Evolutionary conservation across 2,797 vertebrate genomes (phyloP), one percentile per base, ranked within the genome.

Genomic region (Emydoidea blandingii): DNA sequence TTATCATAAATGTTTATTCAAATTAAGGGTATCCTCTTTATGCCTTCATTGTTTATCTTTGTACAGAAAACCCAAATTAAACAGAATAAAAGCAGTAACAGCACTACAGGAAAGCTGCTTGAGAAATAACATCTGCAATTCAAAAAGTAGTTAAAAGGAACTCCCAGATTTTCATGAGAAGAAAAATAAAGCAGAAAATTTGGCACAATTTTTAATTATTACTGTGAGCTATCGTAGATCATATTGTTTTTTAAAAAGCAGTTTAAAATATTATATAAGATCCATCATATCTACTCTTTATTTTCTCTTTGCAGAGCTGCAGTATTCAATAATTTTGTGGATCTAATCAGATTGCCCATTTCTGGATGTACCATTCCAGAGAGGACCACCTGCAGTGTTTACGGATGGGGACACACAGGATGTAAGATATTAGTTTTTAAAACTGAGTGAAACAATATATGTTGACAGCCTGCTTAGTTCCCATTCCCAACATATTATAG

Each of bases 341-440:
- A 98, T 95, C 98, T 98, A 49, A 99, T 99, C 89, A 99, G 99
- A 95, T 97, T 99, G 90, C 99, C 99, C 21, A 98, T 99, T 97
- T 99, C 99, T 87, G 99, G 99, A 65, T 99, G 99, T 96, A 98
- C 98, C 87, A 99, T 99, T 98, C 99, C 98, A 95, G 99, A 99
- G 93, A 99, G 98, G 96, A 99, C 98, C 52, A 98, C 98, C 44
- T 99, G 99, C 98, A 99, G 99, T 98, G 99, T 99, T 97, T 99
- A 99, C 86, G 99, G 99, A 98, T 99, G 99, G 99, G 99, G 99
- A 91, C 99, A 99, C 91, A 99, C 99, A 95, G 99, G 99, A 99
- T 99, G 99, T 99, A 99, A 97, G 97, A 92, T 94, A 96, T 76
- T 95, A 97, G 97, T 94, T 96, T 93, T 94, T 93, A 95, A 97